These are phyloP conservation scores for Hydrolagus affinis DNA, from an alignment of 2,113 vertebrate genomes.

Conservation along the genomic window DNA sequence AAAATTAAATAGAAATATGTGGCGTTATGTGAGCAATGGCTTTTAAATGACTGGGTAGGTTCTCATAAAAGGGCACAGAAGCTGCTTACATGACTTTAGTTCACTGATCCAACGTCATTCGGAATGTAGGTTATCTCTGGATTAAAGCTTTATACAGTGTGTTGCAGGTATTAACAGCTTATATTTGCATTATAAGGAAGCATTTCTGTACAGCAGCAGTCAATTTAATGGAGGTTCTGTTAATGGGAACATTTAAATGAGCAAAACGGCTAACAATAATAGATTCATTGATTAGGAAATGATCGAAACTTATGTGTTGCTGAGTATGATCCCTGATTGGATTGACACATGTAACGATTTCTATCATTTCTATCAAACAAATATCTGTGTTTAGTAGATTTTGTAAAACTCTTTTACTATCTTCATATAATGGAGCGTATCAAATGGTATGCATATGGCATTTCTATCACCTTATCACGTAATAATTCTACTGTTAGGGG, in stretches of 20 bases:
- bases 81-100: conserved; percentile 1
- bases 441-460: too few species aligned
- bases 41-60: not conserved
- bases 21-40: not conserved
- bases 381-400: not conserved
- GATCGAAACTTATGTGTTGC: too few species aligned
- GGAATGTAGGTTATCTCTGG: conserved; percentile 14
- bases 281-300: too few species aligned
- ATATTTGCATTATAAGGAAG: not conserved
- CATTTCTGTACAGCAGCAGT: not conserved
- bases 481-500: not conserved
- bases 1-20: conserved; percentile 14
- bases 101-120: not conserved
- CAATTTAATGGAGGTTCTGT: not conserved
- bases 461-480: too few species aligned
- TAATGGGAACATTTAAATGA: not conserved
- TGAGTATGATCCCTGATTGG: not conserved
- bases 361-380: too few species aligned
- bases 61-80: not conserved
- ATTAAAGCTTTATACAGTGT: not conserved
- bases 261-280: too few species aligned
- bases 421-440: not conserved
- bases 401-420: too few species aligned
- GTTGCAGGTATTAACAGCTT: not conserved
- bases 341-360: not conserved